Conservation (phyloP, 2,888 invertebrate species). For the Lamproptera curius region DNA sequence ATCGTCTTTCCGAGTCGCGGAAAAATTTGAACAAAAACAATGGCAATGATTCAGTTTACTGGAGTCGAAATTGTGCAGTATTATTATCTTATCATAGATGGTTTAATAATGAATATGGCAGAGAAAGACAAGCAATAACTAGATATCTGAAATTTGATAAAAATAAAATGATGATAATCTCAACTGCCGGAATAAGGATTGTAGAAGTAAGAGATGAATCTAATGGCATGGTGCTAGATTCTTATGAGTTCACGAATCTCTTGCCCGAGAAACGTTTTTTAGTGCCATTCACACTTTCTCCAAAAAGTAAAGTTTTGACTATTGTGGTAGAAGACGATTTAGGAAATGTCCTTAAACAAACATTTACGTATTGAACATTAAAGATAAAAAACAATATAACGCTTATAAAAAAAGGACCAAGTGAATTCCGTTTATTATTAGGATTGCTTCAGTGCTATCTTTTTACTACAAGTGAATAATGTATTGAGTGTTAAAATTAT, state of each 20-base stretch:
- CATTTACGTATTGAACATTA: conserved; percentile 68
- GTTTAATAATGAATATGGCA: conserved; percentile 73
- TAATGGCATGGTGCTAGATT: conserved; percentile 79
- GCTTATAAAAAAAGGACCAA: conserved; percentile 4
- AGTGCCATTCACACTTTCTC: conserved; percentile 73
- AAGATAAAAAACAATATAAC: conserved; percentile 26
- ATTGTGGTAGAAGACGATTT: conserved; percentile 83
- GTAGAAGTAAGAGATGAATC: conserved; percentile 81
- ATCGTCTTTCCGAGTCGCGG: conserved; percentile 65
- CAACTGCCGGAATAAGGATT: conserved; percentile 80
- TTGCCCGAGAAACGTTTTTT: conserved; percentile 78
- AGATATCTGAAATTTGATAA: conserved; percentile 74
- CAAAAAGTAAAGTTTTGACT: conserved; percentile 68
- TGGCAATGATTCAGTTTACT: conserved; percentile 77
- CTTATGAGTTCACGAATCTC: conserved; percentile 80
- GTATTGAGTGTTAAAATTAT: no score
- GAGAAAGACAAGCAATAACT: conserved; percentile 74
- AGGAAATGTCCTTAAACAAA: conserved; percentile 83
- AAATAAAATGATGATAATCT: conserved; percentile 79
- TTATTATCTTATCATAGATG: conserved; percentile 82
- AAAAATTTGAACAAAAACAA: conserved; percentile 59
- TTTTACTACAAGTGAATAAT: no score
- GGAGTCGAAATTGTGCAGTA: conserved; percentile 81
- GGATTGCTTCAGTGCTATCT: neutral
- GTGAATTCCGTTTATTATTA: conserved; percentile 1